Evolutionary conservation across 2,888 invertebrate genomes (phyloP).

Genomic region (Labia minor): DNA sequence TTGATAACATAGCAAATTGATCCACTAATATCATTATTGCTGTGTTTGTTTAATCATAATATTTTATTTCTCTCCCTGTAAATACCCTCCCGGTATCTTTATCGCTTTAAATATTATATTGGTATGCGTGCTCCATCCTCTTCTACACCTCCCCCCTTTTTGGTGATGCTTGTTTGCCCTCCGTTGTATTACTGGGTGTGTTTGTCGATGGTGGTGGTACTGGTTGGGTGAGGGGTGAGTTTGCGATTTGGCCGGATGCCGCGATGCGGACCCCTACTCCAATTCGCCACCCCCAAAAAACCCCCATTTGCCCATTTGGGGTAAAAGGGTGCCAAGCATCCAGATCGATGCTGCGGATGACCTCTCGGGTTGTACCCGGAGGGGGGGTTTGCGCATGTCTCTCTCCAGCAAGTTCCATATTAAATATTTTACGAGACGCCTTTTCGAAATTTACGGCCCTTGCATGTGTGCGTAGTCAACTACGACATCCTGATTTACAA

Average conservation of each 20-base stretch:
- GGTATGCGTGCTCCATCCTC: not conserved
- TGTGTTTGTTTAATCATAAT: not conserved
- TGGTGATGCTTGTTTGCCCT: not conserved
- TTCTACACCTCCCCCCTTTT: not conserved
- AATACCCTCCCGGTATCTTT: not conserved
- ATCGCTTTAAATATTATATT: slow-evolving; percentile 1
- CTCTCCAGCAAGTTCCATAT: not conserved
- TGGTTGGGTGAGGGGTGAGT: not conserved
- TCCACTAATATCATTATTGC: not conserved
- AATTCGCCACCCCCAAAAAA: not conserved
- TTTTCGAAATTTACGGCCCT: not conserved
- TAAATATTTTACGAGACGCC: slow-evolving; percentile 5
- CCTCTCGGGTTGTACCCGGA: not conserved
- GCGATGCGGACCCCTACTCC: not conserved
- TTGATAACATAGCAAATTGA: not conserved
- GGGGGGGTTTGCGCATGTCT: not conserved
- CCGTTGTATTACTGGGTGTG: too few species aligned
- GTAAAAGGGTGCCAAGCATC: slow-evolving; percentile 13
- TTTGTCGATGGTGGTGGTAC: not conserved
- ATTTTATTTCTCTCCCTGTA: not conserved
- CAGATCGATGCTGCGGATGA: slow-evolving; percentile 13
- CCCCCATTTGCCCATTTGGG: not conserved
- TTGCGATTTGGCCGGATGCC: slow-evolving; percentile 5
- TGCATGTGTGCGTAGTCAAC: not conserved
- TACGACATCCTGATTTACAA: too few species aligned